Base-by-base conservation (phyloP, 1,140 invertebrate genomes). In the Drosophila arizonae region DNA sequence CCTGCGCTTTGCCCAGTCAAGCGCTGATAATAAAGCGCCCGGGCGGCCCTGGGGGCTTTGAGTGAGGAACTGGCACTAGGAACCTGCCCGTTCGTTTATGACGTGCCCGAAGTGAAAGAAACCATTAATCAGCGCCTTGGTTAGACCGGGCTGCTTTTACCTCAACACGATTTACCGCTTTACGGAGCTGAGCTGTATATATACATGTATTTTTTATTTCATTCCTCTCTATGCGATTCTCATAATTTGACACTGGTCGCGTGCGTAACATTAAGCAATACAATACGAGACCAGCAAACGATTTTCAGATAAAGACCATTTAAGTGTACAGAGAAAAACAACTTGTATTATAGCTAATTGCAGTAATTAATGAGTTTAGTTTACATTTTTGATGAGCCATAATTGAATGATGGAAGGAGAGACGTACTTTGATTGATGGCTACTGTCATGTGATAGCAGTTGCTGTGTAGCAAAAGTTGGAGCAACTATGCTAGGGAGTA, bases 301-400 rank as follows among this genome's bases (percentile, higher is more conserved):
- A 75, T 75, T 69, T 62, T 43, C 61, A 79, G 76, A 88, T 88
- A 79, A 85, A 84, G 77, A 68, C 43, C 51, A 62, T 55, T 55
- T 55, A 33, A 55, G 28, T 11, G 30, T 30, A 56, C 33, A 80
- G 54, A 61, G 33, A 57, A 76, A 68, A 79, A 39, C 36, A 65
- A 48, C 56, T 58, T 72, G 66, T 54, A 61, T 68, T 61, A 61
- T 68, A 55, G 72, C 68, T 86, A 86, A 86, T 86, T 86, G 82
- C 81, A 72, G 72, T 87, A 87, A 86, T 87, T 86, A 86, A 86
- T 86, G 79, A 72, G 82, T 72, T 73, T 79, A 72, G 75, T 72
- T 81, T 86, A 76, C 75, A 72, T 70, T 48, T 66, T 52, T 39
- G 63, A 79, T 79, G 80, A 65, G 48, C 28, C 39, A 4, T 55